A percentile compares a stretch with the other conserved stretches of the same genome.
These are phyloP conservation scores for Campoplex nolae DNA, from an alignment of 2,888 invertebrate species.

Conservation along the genomic window DNA sequence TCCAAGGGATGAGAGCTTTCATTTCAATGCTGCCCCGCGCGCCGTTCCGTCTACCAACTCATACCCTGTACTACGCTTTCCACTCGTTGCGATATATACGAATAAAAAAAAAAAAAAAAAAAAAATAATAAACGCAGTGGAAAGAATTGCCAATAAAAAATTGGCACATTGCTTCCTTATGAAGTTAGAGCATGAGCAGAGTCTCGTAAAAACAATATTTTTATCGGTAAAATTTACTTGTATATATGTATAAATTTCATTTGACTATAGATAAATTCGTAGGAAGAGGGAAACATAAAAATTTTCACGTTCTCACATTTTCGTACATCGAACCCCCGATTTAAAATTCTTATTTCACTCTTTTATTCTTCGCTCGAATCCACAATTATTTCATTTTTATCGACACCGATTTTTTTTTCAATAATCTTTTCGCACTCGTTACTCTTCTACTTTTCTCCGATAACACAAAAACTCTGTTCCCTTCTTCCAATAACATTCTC, in stretches of 20 bases:
- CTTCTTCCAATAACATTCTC: neutral
- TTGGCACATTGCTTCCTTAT: constrained; percentile 57
- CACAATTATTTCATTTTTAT: neutral
- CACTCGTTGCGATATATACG: constrained; percentile 21
- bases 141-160: constrained; percentile 52
- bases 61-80: constrained; percentile 33
- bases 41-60: constrained; percentile 59
- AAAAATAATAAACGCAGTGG: neutral
- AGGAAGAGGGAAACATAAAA: neutral
- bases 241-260: constrained; percentile 1
- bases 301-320: neutral
- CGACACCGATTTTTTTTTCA: neutral
- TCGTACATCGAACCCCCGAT: neutral
- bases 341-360: neutral
- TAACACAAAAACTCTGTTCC: neutral
- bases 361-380: neutral
- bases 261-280: constrained; percentile 5
- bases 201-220: constrained; percentile 42
- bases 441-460: neutral
- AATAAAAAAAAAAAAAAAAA: constrained; percentile 15
- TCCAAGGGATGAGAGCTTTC: constrained; percentile 52
- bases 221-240: constrained; percentile 1
- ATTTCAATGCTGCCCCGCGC: constrained; percentile 29
- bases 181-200: constrained; percentile 25
- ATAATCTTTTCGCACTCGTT: neutral